These are phyloP conservation scores for Sminthopsis crassicaudata DNA, from an alignment of 2,113 vertebrate genomes.

Conservation along the genomic window DNA sequence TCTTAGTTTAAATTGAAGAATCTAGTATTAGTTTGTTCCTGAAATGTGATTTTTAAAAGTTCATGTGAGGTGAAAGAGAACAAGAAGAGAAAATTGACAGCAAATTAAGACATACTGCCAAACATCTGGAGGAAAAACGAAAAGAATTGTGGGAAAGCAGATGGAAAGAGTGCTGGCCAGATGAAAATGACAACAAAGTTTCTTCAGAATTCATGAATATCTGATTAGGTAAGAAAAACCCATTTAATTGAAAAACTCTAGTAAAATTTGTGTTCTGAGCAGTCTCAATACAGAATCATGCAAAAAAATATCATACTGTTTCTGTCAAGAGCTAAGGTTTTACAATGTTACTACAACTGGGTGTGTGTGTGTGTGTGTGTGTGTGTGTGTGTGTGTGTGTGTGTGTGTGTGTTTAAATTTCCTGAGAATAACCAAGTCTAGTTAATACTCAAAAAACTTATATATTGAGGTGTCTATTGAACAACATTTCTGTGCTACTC, in stretches of 20 bases:
- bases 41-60: constrained; percentile 73
- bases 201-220: constrained; percentile 6
- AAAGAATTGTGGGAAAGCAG: constrained; percentile 77
- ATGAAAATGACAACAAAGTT: constrained; percentile 74
- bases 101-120: constrained; percentile 70
- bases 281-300: constrained; percentile 62
- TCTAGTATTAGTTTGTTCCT: constrained; percentile 60
- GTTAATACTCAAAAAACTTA: constrained; percentile 57
- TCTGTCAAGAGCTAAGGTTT: constrained; percentile 56
- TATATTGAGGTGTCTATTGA: constrained; percentile 57
- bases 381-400: not conserved
- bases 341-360: constrained; percentile 67
- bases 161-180: constrained; percentile 72
- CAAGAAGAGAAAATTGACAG: constrained; percentile 78
- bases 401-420: constrained; percentile 38
- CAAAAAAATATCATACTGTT: constrained; percentile 45
- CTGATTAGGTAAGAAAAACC: constrained; percentile 71
- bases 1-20: constrained; percentile 69
- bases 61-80: constrained; percentile 79
- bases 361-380: constrained; percentile 14
- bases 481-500: constrained; percentile 63
- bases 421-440: constrained; percentile 45
- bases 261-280: constrained; percentile 68
- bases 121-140: constrained; percentile 77
- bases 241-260: constrained; percentile 63